phyloP scores from a whole-genome alignment of 2,888 invertebrate species.

The Ormyrus nitidulus region DNA sequence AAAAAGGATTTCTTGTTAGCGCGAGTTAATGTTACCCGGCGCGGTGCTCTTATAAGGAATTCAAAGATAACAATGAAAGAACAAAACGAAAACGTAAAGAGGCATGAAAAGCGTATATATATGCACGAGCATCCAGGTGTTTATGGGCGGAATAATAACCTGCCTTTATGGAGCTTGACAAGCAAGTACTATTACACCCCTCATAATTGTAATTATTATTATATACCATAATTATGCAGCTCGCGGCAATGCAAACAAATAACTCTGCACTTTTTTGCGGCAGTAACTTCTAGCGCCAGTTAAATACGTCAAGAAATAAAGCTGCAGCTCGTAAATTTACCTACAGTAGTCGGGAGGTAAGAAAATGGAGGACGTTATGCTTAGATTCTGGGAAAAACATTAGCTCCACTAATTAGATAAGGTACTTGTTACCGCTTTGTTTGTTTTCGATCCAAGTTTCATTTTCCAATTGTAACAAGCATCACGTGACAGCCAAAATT shows the following conservation, averaged over 20 bases:
- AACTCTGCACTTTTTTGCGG: conserved; percentile 45
- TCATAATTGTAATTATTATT: conserved; percentile 68
- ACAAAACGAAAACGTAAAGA: conserved; percentile 52
- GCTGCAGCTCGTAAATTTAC: conserved; percentile 51
- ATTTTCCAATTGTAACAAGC: not conserved
- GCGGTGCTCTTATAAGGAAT: conserved; percentile 45
- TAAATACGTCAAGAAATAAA: conserved; percentile 47
- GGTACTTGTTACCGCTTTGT: not conserved
- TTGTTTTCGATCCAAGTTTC: not conserved
- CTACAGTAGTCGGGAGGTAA: conserved; percentile 26
- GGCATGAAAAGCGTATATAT: conserved; percentile 45
- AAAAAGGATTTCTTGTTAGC: conserved; percentile 35
- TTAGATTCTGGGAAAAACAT: conserved; percentile 19
- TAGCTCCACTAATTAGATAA: conserved; percentile 19
- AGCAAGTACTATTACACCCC: conserved; percentile 64
- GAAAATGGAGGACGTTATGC: conserved; percentile 24
- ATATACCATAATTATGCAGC: conserved; percentile 61
- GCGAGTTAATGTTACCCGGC: conserved; percentile 26
- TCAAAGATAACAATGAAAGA: conserved; percentile 50
- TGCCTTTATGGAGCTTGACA: conserved; percentile 68
- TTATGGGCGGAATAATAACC: conserved; percentile 69
- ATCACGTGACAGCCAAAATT: not conserved
- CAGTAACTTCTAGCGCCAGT: conserved; percentile 44
- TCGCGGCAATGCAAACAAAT: conserved; percentile 49
- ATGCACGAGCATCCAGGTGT: conserved; percentile 62